Base-by-base conservation (phyloP, 2,797 vertebrate species). In the Nyctalus aviator region DNA sequence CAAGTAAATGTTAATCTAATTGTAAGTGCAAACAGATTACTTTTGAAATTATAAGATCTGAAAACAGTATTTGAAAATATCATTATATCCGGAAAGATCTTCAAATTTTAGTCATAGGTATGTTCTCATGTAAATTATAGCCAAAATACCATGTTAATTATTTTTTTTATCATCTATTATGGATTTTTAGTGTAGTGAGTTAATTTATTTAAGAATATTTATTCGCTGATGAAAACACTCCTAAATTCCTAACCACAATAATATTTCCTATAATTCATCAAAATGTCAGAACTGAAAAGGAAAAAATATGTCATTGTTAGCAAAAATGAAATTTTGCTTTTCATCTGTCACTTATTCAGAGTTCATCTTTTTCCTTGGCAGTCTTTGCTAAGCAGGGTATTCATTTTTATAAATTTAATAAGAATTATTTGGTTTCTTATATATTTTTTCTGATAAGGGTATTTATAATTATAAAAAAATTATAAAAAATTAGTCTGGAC, bases 391-490 rank as follows among this genome's bases (percentile, higher is more conserved):
- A 89, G 25, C 13, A 83, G 55, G 1, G 1, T 76, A n/a, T 79
- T 95, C 13, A 25, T 86, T 88, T 90, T 73, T 92, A 25, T 88
- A 88, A 79, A 79, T 32, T 50, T 91, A 72, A n/a, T 62, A 90
- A 57, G 75, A 93, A 57, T 83, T 90, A 44, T 76, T 93, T 88
- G 21, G 9, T 83, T 90, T 71, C 3, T 87, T 92, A 32, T 84
- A 55, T 75, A 66, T 88, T 86, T 46, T 91, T 85, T 25, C 32
- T 92, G 23, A 79, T 85, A 55, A 82, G 30, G 87, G 11, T 69
- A 50, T 21, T 90, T 88, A 32, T 21, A 85, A 41, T 41, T 41
- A 41, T 41, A 41, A 41, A 37, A 37, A 37, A 37, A 37, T 37
- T 37, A 37, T 37, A 37, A 90, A 81, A 71, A 30, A 66, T 84